These are phyloP conservation scores for Neopelma chrysocephalum DNA, from an alignment of 2,797 vertebrate genomes.

Conservation along the genomic window DNA sequence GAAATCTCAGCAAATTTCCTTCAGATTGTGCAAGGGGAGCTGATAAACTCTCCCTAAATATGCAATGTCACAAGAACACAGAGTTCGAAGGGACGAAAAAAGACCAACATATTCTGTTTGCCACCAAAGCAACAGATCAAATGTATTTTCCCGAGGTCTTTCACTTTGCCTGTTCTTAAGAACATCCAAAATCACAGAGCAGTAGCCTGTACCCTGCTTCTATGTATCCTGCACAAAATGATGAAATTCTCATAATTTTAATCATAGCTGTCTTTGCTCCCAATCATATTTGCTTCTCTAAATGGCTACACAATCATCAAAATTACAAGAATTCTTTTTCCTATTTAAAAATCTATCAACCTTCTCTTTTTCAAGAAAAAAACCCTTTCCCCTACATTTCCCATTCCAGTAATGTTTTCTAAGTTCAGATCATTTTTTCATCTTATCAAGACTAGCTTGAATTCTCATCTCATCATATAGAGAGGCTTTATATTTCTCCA, in stretches of 20 bases:
- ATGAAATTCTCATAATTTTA: neutral
- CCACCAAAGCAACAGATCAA: neutral
- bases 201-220: neutral
- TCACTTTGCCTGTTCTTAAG: neutral
- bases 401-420: neutral
- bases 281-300: neutral
- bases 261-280: neutral
- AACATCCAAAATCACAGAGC: neutral
- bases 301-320: fast-evolving
- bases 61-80: neutral
- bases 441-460: neutral
- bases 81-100: neutral
- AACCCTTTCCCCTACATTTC: fast-evolving
- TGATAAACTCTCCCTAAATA: neutral
- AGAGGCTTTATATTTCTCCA: neutral
- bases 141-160: fast-evolving
- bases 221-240: neutral
- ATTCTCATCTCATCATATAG: neutral
- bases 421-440: neutral
- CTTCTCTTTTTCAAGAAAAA: neutral
- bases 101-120: neutral
- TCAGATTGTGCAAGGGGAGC: neutral
- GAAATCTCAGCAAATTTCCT: neutral
- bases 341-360: neutral
- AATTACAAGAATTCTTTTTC: neutral